Evolutionary conservation across 2,797 vertebrate species (phyloP).

Genomic region (Mallotus villosus): DNA sequence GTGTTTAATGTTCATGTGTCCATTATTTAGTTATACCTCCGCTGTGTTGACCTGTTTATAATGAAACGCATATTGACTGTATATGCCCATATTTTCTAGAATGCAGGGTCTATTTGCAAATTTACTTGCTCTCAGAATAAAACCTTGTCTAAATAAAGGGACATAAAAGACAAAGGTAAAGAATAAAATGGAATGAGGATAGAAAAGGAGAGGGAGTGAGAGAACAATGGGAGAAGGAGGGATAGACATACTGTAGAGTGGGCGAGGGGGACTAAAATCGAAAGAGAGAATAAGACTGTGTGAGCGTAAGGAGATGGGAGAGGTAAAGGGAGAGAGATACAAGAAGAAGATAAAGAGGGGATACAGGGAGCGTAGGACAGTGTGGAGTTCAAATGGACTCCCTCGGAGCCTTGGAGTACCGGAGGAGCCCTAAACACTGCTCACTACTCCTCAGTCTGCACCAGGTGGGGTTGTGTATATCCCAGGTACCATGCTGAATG

Average conservation of each 20-base stretch:
- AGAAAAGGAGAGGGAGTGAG: neutral
- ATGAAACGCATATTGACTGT: too few species aligned
- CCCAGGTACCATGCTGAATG: too few species aligned
- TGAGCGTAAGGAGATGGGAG: constrained; percentile 17
- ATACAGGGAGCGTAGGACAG: constrained; percentile 66
- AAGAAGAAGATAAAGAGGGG: constrained; percentile 25
- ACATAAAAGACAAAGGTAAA: too few species aligned
- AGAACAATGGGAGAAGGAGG: neutral
- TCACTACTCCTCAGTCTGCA: neutral
- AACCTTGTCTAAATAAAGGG: too few species aligned
- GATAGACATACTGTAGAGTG: constrained; percentile 24
- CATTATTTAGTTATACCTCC: too few species aligned
- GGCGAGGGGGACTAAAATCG: constrained; percentile 36
- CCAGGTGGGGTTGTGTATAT: too few species aligned
- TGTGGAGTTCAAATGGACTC: constrained; percentile 64
- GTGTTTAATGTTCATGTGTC: too few species aligned
- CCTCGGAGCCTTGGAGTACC: constrained; percentile 42
- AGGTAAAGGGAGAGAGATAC: constrained; percentile 19
- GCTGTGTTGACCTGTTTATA: too few species aligned
- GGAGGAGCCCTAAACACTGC: constrained; percentile 40
- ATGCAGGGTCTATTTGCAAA: too few species aligned
- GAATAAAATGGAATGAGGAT: neutral
- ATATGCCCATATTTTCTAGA: too few species aligned
- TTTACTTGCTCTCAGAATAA: too few species aligned
- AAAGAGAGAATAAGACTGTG: constrained; percentile 16